A percentile compares a stretch with the other conserved stretches of the same genome.
Evolutionary conservation across 23 tunicate species (phyloP).

Genomic region (Oikopleura vanhoeffeni): DNA sequence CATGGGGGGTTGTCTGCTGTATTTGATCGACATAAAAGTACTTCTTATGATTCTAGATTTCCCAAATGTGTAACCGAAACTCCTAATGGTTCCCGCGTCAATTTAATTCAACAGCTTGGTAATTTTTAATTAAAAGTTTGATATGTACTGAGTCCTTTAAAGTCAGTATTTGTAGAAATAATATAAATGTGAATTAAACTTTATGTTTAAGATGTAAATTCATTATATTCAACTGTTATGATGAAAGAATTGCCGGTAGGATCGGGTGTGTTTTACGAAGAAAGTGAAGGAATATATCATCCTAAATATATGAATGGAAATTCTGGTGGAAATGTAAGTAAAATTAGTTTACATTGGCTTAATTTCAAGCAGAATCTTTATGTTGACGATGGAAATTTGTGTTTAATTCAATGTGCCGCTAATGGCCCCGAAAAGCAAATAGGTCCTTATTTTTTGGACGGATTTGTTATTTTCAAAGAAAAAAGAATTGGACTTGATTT

Average conservation of each 20-base stretch:
- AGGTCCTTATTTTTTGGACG: background rate
- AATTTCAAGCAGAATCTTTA: background rate
- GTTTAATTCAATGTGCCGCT: background rate
- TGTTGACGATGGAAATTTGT: background rate
- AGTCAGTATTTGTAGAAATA: too few relatives aligned
- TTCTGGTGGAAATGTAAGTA: background rate
- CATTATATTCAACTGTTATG: background rate
- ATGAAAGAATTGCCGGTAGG: background rate
- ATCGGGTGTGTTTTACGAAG: background rate
- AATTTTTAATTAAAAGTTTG: too few relatives aligned
- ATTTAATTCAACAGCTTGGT: background rate
- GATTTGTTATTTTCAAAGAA: background rate
- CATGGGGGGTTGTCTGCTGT: background rate
- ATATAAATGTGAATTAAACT: too few relatives aligned
- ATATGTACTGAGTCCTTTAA: too few relatives aligned
- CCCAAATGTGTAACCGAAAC: background rate
- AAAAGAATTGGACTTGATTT: background rate
- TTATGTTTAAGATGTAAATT: background rate
- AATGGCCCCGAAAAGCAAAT: background rate
- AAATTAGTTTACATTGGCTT: background rate
- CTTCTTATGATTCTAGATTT: background rate
- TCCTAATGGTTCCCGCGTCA: background rate
- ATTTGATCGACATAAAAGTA: background rate
- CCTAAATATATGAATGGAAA: background rate
- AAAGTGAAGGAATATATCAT: background rate